phyloP scores from a whole-genome alignment of 2,888 invertebrate species.

The Ornithoptera alexandrae region DNA sequence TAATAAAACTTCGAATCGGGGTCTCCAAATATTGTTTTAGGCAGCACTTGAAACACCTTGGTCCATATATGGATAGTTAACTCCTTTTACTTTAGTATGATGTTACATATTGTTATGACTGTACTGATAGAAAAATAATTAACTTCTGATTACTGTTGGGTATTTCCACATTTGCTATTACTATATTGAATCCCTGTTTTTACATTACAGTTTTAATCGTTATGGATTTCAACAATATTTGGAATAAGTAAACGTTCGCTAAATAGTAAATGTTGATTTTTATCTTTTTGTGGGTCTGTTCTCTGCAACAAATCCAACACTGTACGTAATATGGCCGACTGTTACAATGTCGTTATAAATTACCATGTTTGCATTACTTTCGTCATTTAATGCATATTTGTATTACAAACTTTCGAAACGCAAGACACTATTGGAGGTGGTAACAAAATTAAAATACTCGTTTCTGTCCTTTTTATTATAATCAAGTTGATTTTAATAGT shows the following conservation, averaged over 20 bases:
- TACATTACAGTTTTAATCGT: background rate
- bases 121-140: too few species aligned
- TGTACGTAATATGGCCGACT: slow-evolving; percentile 15
- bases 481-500: background rate
- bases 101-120: too few species aligned
- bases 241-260: background rate
- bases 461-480: slow-evolving; percentile 6
- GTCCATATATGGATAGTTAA: too few species aligned
- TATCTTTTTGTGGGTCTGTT: slow-evolving; percentile 14
- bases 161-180: too few species aligned
- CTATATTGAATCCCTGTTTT: background rate
- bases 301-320: slow-evolving; percentile 13
- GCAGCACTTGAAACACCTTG: too few species aligned
- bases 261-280: slow-evolving; percentile 20
- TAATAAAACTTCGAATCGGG: too few species aligned
- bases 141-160: too few species aligned
- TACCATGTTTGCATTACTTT: slow-evolving; percentile 28
- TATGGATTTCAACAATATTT: slow-evolving; percentile 2
- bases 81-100: too few species aligned
- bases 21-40: too few species aligned
- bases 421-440: slow-evolving; percentile 3
- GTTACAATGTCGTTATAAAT: slow-evolving; percentile 28
- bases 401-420: slow-evolving; percentile 26
- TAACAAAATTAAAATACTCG: slow-evolving; percentile 19
- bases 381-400: slow-evolving; percentile 25